Percentiles rank a stretch among this genome's conserved stretches.
Conservation (phyloP, 1,140 invertebrate species). For the Drosophila pallidifrons region DNA sequence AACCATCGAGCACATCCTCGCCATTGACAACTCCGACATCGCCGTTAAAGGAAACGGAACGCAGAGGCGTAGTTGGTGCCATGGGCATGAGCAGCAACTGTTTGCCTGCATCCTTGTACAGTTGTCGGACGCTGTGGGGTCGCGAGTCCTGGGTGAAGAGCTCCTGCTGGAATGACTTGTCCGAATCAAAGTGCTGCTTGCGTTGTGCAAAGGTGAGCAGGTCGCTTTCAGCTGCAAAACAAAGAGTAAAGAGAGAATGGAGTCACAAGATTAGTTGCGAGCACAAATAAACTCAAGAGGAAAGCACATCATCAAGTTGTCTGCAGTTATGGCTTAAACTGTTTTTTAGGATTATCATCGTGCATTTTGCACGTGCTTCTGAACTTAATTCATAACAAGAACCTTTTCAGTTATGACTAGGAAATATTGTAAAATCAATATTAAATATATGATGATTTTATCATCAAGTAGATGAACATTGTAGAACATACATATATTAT, state of each 20-base stretch:
- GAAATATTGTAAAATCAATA: too few species aligned
- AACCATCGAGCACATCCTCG: slow-evolving; percentile 53
- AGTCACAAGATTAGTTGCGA: not conserved
- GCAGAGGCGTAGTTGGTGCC: slow-evolving; percentile 53
- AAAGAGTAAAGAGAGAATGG: slow-evolving; percentile 70
- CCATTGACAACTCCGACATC: slow-evolving; percentile 25
- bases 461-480: too few species aligned
- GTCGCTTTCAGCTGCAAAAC: slow-evolving; percentile 92
- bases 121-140: slow-evolving; percentile 87
- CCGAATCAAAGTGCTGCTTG: slow-evolving; percentile 90
- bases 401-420: too few species aligned
- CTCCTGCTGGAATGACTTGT: slow-evolving; percentile 87
- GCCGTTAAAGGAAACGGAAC: slow-evolving; percentile 69
- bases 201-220: slow-evolving; percentile 91
- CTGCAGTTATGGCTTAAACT: not conserved
- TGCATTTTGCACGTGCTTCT: not conserved
- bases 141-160: slow-evolving; percentile 90
- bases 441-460: too few species aligned
- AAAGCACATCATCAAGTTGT: not conserved
- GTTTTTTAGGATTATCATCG: not conserved
- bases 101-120: slow-evolving; percentile 90
- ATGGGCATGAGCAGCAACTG: slow-evolving; percentile 84
- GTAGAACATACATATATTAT: too few species aligned
- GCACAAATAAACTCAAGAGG: not conserved
- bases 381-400: too few species aligned